A percentile compares a stretch with the other conserved stretches of the same genome.
phyloP scores from a whole-genome alignment of 37 sponge, comb jelly and placozoan genomes.

The Halisarca cf. caerulea region DNA sequence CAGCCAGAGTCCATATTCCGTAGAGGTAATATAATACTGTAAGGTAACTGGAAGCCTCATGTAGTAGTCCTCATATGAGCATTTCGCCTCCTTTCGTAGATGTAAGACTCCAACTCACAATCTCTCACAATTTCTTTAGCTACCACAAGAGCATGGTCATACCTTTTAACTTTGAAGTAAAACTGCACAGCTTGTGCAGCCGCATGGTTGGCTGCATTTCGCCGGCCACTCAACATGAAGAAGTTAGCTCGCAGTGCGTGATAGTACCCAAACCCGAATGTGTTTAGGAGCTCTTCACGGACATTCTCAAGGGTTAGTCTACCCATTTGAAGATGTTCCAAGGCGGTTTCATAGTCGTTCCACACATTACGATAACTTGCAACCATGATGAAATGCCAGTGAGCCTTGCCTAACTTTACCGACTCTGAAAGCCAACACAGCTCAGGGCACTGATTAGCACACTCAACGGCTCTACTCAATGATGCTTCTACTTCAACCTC shows the following conservation, averaged over 20 bases:
- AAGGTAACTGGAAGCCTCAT: too few relatives aligned
- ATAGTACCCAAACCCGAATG: neutral
- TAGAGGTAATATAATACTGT: too few relatives aligned
- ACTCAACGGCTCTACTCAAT: neutral
- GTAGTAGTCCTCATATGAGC: too few relatives aligned
- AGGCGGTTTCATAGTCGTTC: neutral
- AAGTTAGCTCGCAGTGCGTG: neutral
- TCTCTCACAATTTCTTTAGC: neutral
- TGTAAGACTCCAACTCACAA: neutral
- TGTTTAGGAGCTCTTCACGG: neutral
- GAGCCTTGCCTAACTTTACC: neutral
- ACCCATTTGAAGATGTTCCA: neutral
- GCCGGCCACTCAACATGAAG: neutral
- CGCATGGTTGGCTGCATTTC: neutral
- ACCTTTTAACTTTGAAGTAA: neutral
- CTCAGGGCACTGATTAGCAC: neutral
- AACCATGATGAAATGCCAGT: neutral
- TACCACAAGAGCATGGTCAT: neutral
- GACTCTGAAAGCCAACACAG: neutral
- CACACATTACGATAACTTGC: neutral
- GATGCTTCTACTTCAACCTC: neutral
- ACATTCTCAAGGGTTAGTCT: neutral
- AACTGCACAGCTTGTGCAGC: neutral
- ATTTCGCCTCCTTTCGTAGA: neutral
- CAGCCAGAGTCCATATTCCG: too few relatives aligned